Evolutionary conservation across 1,140 invertebrate species (phyloP).

Genomic region (Neodiprion lecontei): DNA sequence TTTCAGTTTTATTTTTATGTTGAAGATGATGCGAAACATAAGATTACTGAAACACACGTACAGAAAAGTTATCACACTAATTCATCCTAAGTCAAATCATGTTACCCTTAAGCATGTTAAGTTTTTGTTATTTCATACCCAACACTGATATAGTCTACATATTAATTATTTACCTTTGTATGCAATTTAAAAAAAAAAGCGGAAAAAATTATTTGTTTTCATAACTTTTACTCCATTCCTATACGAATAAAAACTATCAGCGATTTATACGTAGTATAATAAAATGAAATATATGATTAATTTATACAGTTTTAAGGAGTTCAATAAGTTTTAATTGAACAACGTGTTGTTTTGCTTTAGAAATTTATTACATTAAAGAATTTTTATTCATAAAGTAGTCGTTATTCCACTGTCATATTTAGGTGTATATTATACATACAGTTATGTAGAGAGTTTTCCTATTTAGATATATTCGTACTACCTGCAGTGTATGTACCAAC

Average conservation of each 20-base stretch:
- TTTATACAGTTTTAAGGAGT: too few species aligned
- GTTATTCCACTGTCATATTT: neutral
- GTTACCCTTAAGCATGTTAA: neutral
- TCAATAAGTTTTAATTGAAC: too few species aligned
- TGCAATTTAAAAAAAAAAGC: neutral
- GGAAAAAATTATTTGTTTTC: neutral
- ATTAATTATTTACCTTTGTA: neutral
- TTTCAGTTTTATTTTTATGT: too few species aligned
- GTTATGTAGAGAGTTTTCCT: neutral
- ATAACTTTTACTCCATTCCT: neutral
- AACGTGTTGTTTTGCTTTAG: too few species aligned
- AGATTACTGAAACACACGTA: neutral
- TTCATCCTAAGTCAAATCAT: neutral
- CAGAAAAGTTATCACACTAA: neutral
- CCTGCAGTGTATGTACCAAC: neutral
- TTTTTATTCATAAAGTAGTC: too few species aligned
- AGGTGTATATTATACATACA: neutral
- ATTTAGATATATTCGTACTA: neutral
- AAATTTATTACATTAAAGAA: too few species aligned
- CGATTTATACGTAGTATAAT: too few species aligned
- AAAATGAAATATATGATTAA: too few species aligned
- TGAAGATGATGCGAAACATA: neutral
- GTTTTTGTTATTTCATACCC: neutral
- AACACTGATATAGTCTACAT: conserved; percentile 2
- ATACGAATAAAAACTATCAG: too few species aligned